These are phyloP conservation scores for Alloplasta piceator DNA, from an alignment of 2,888 invertebrate species.

Conservation along the genomic window DNA sequence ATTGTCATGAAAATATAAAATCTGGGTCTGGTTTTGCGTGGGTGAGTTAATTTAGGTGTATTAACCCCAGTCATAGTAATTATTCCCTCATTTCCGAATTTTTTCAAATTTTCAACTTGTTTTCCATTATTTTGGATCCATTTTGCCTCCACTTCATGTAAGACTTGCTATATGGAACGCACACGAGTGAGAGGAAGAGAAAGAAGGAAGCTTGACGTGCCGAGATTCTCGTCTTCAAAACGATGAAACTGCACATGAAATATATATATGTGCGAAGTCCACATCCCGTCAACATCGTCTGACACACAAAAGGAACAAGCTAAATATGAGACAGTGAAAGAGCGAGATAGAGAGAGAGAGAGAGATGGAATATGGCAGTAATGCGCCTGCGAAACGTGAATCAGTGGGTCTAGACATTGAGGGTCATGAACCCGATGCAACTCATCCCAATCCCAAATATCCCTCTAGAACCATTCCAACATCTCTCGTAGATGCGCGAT, in stretches of 20 bases:
- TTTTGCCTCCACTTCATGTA: no score
- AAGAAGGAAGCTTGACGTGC: conserved; percentile 31
- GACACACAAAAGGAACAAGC: conserved; percentile 54
- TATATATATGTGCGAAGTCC: conserved; percentile 33
- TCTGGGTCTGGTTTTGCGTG: no score
- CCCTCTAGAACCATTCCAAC: conserved; percentile 45
- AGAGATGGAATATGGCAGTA: conserved; percentile 30
- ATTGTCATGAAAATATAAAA: no score
- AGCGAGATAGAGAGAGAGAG: conserved; percentile 27
- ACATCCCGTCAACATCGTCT: conserved; percentile 58
- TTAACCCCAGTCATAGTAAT: no score
- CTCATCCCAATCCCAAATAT: conserved; percentile 71
- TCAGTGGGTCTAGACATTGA: conserved; percentile 76
- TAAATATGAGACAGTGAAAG: conserved; percentile 26
- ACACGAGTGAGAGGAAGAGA: not conserved
- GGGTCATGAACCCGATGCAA: conserved; percentile 77
- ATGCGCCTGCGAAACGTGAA: conserved; percentile 70
- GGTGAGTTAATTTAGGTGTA: no score
- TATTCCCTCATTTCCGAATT: no score
- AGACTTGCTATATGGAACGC: conserved; percentile 1
- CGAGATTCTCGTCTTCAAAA: conserved; percentile 30
- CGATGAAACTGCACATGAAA: conserved; percentile 25
- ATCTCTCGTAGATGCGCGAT: conserved; percentile 3
- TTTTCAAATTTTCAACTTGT: no score
- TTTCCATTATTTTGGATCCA: no score